phyloP scores from a whole-genome alignment of 64 coral and sea anemone species.

The Actinia equina region DNA sequence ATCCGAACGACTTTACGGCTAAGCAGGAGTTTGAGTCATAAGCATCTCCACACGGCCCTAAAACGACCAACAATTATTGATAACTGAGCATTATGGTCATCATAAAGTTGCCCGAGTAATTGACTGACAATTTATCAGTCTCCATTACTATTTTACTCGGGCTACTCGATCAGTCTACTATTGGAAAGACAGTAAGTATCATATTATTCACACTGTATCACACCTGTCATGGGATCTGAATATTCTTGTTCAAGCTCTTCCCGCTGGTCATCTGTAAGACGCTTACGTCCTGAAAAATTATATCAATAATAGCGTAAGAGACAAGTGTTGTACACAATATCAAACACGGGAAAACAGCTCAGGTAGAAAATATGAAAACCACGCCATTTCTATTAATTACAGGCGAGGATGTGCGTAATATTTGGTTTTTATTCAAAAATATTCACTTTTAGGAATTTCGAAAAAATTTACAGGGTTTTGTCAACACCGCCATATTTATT shows the following conservation, averaged over 20 bases:
- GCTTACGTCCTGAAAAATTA: constrained; percentile 32
- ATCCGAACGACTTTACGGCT: constrained; percentile 24
- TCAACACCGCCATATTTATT: no score
- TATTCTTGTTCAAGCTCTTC: constrained; percentile 19
- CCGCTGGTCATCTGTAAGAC: constrained; percentile 45
- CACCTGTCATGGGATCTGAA: constrained; percentile 16
- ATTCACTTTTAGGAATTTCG: no score
- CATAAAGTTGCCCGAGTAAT: neutral
- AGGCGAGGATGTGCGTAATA: no score
- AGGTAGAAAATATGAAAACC: no score
- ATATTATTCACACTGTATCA: neutral
- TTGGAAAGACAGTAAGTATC: neutral
- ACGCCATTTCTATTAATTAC: no score
- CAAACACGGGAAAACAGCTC: no score
- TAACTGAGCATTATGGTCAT: neutral
- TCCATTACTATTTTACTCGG: neutral
- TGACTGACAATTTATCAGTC: neutral
- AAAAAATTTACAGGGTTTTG: no score
- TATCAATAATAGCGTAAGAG: neutral
- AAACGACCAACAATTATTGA: neutral
- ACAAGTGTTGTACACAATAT: no score
- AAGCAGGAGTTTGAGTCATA: constrained; percentile 36
- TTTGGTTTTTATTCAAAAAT: no score
- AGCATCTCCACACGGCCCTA: constrained; percentile 33
- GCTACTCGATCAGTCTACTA: neutral